These are phyloP conservation scores for Bothrops alternatus DNA, from an alignment of 2,797 vertebrate genomes.

Conservation along the genomic window DNA sequence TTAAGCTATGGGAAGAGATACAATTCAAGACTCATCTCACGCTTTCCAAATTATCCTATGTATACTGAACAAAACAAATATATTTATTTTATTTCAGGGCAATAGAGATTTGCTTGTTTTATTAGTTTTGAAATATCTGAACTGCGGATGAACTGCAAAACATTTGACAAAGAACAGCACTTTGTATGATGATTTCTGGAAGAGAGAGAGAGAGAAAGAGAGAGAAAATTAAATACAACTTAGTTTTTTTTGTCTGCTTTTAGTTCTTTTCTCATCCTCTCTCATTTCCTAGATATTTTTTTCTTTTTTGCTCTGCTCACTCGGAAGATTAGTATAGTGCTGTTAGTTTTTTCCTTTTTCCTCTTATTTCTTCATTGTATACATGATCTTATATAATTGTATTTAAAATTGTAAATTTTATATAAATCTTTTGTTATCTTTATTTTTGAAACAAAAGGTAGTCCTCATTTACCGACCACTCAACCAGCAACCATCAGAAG, in stretches of 20 bases:
- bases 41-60: constrained; percentile 3
- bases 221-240: not conserved
- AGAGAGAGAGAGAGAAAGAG: not conserved
- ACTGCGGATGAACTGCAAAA: not conserved
- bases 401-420: not conserved
- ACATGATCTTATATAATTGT: not conserved
- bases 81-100: not conserved
- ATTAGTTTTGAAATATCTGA: not conserved
- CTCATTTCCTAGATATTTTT: not conserved
- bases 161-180: not conserved
- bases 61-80: not conserved
- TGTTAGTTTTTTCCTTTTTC: not conserved
- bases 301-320: not conserved
- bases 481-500: not conserved
- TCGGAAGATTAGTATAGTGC: not conserved
- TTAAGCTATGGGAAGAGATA: constrained; percentile 54
- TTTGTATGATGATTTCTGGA: not conserved
- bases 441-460: not conserved
- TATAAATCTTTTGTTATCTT: not conserved
- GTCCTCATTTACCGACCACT: not conserved
- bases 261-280: not conserved
- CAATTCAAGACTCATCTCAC: not conserved
- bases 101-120: not conserved
- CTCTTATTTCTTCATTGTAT: not conserved
- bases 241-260: not conserved